Conservation (phyloP, 2,888 invertebrate species). For the Cynaeus angustus region DNA sequence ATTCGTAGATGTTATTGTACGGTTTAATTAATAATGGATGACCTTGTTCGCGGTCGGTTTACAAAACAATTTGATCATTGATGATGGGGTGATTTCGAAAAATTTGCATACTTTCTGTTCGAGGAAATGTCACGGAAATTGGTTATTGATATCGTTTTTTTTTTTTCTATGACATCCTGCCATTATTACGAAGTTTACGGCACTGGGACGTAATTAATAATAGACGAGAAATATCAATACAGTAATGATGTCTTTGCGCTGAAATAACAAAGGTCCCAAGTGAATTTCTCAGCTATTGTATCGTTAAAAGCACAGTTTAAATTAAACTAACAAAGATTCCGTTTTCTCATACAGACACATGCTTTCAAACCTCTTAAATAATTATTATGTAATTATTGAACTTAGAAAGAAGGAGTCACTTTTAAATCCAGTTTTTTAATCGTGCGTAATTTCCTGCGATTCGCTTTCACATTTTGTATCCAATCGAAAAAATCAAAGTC, state of each 20-base stretch:
- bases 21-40: conserved; percentile 24
- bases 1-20: conserved; percentile 11
- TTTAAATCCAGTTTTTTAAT: conserved; percentile 10
- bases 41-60: conserved; percentile 22
- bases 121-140: too few relatives aligned
- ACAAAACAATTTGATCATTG: conserved; percentile 21
- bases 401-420: neutral
- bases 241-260: conserved; percentile 34
- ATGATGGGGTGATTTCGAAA: conserved; percentile 14
- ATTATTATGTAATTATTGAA: conserved; percentile 24
- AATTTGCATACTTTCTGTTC: conserved; percentile 34
- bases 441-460: conserved; percentile 10
- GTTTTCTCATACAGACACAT: conserved; percentile 31
- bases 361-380: conserved; percentile 31
- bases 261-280: conserved; percentile 25
- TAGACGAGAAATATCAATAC: conserved; percentile 12
- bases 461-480: conserved; percentile 17
- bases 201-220: conserved; percentile 6
- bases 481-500: conserved; percentile 21
- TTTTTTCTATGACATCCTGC: conserved; percentile 4
- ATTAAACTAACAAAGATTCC: conserved; percentile 26
- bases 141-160: neutral
- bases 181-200: too few relatives aligned
- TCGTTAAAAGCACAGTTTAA: conserved; percentile 27
- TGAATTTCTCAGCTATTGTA: conserved; percentile 44